Base-by-base conservation (phyloP, 2,797 vertebrate genomes). In the Argentina silus region DNA sequence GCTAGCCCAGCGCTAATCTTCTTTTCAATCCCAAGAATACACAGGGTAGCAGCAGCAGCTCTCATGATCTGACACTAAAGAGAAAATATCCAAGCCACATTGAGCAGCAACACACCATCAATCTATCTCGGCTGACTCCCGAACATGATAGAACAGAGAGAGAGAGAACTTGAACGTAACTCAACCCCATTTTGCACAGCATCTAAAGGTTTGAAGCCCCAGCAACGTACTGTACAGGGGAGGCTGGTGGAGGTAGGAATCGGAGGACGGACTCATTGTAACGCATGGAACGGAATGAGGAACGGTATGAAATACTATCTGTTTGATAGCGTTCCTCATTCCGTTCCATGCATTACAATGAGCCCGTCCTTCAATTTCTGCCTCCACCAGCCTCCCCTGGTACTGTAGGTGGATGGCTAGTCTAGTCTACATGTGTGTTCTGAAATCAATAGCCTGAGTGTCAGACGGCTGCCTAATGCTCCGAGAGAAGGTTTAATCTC, bases 401-500 rank as follows among this genome's bases (percentile, higher is more conserved):
- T 36, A 36, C 72, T 78, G 84, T 74, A 78, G 76, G 61, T 66
- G 6, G 69, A 84, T 73, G 81, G 44, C 7, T 43, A 66, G 62
- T 11, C 27, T 8, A 70, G 77, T 69, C 70, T 55, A 68, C 63
- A 68, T 81, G 81, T 77, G 75, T 78, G 77, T 53, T 75, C 57
- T 80, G 64, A 23, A 69, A 62, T 86, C 79, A 83, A 85, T 78
- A 79, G 80, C 50, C 60, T 76, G 50, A 15, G 43, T 19, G 43
- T 51, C 48, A 50, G 45, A 55, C 45, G 21, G 19, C 50, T 62
- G 15, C 50, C 27, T 15, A 50, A 67, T 51, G 72, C 51, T 87
- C 72, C 77, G 78, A 83, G 85, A 71, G 60, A 69, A 62, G 79
- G 76, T 75, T 81, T 78, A 84, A 87, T 84, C 84, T 84, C 84